Percentiles rank a stretch among this genome's conserved stretches.
Conservation (phyloP, 1,140 invertebrate genomes). For the Manduca sexta region DNA sequence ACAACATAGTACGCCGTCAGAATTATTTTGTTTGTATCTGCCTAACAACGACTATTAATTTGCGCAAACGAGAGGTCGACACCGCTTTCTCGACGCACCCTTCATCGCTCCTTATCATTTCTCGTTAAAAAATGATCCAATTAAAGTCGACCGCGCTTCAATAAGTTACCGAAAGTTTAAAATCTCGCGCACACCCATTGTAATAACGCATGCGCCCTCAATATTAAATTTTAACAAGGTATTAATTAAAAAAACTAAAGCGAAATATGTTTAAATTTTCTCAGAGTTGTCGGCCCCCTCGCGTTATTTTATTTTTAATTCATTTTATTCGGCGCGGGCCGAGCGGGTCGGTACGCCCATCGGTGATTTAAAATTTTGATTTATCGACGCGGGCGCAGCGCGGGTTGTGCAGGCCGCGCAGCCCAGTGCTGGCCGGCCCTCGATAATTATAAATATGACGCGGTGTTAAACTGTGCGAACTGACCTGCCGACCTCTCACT, state of each 20-base stretch:
- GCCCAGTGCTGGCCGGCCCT: slow-evolving; percentile 24
- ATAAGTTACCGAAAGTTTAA: slow-evolving; percentile 66
- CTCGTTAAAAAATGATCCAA: slow-evolving; percentile 69
- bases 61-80: slow-evolving; percentile 13
- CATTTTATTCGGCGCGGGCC: slow-evolving; percentile 66
- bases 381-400: slow-evolving; percentile 54
- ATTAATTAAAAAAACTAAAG: slow-evolving; percentile 73
- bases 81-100: slow-evolving; percentile 33
- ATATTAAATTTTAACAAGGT: slow-evolving; percentile 74
- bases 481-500: slow-evolving; percentile 48
- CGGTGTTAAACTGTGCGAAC: slow-evolving; percentile 63
- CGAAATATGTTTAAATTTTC: slow-evolving; percentile 69
- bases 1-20: no score
- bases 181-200: slow-evolving; percentile 68
- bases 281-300: slow-evolving; percentile 49
- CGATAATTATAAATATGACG: slow-evolving; percentile 69
- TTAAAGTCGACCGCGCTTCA: slow-evolving; percentile 52
- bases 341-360: slow-evolving; percentile 56
- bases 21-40: no score
- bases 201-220: slow-evolving; percentile 67
- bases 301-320: slow-evolving; percentile 69
- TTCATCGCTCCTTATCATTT: slow-evolving; percentile 48
- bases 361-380: slow-evolving; percentile 73
- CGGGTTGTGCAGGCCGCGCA: slow-evolving; percentile 31
- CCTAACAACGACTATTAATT: no score